Evolutionary conservation across 1,140 invertebrate species (phyloP).

Genomic region (Lucilia cuprina): DNA sequence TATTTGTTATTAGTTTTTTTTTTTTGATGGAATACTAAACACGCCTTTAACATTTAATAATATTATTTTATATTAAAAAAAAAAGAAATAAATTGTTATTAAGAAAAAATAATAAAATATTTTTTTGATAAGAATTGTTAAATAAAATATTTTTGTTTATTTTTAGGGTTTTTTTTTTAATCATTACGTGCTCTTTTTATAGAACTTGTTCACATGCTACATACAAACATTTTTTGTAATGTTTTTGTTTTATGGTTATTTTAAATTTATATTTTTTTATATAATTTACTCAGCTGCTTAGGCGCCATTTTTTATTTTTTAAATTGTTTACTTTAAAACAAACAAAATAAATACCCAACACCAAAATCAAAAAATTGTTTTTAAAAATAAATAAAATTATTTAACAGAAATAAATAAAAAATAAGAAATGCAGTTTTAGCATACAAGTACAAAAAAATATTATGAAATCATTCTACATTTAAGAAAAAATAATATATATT

Average conservation of each 20-base stretch:
- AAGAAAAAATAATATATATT: too few species aligned
- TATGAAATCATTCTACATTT: too few species aligned
- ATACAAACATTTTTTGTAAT: slow-evolving; percentile 8
- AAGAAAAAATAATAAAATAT: not conserved
- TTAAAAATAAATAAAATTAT: not conserved
- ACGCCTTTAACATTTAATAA: not conserved
- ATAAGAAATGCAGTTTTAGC: too few species aligned
- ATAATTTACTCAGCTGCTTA: not conserved
- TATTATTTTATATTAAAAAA: not conserved
- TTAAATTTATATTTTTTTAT: not conserved
- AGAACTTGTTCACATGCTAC: slow-evolving; percentile 5
- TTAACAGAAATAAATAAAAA: too few species aligned
- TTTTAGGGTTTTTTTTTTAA: not conserved
- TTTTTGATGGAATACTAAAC: not conserved
- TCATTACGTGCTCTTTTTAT: slow-evolving; percentile 1
- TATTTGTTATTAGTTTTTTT: too few species aligned
- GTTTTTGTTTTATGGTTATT: not conserved
- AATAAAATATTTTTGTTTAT: not conserved
- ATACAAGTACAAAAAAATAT: too few species aligned
- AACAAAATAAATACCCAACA: slow-evolving; percentile 8
- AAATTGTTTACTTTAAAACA: too few species aligned
- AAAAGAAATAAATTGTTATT: not conserved
- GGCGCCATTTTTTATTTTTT: not conserved
- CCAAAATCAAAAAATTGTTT: not conserved
- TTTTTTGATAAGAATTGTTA: not conserved